Evolutionary conservation across 2,888 invertebrate species (phyloP).

Genomic region (Eristalinus aeneus): DNA sequence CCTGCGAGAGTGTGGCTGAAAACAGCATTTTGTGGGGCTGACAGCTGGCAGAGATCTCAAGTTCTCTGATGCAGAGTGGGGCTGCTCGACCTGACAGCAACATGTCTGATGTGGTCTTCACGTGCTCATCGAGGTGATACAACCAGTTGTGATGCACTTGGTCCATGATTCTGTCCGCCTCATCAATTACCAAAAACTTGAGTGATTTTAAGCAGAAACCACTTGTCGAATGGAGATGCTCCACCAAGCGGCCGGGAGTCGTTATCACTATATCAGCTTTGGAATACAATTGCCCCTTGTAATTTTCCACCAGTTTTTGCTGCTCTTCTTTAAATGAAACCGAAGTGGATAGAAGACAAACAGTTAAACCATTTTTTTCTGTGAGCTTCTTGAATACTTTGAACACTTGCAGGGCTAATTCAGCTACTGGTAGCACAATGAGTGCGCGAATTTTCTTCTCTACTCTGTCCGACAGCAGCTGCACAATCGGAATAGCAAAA

Average conservation of each 20-base stretch:
- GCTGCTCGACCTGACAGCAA: conserved; percentile 81
- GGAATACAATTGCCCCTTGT: conserved; percentile 78
- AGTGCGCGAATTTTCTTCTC: conserved; percentile 89
- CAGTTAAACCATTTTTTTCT: conserved; percentile 85
- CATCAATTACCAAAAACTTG: conserved; percentile 94
- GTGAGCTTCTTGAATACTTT: conserved; percentile 89
- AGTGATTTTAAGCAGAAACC: conserved; percentile 88
- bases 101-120: conserved; percentile 82
- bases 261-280: conserved; percentile 92
- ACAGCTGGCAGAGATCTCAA: conserved; percentile 72
- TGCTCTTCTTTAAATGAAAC: conserved; percentile 86
- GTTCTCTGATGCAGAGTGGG: conserved; percentile 77
- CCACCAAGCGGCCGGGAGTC: conserved; percentile 95
- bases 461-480: conserved; percentile 84
- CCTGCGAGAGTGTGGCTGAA: conserved; percentile 98
- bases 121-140: conserved; percentile 88
- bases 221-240: conserved; percentile 92
- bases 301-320: conserved; percentile 83
- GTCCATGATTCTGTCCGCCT: conserved; percentile 97
- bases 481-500: conserved; percentile 95
- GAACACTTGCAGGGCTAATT: conserved; percentile 93
- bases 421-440: conserved; percentile 95
- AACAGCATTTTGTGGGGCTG: conserved; percentile 94
- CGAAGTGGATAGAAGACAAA: conserved; percentile 87
- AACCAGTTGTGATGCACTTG: conserved; percentile 96